Conservation (phyloP, 2,797 vertebrate species). For the Scyliorhinus canicula region DNA sequence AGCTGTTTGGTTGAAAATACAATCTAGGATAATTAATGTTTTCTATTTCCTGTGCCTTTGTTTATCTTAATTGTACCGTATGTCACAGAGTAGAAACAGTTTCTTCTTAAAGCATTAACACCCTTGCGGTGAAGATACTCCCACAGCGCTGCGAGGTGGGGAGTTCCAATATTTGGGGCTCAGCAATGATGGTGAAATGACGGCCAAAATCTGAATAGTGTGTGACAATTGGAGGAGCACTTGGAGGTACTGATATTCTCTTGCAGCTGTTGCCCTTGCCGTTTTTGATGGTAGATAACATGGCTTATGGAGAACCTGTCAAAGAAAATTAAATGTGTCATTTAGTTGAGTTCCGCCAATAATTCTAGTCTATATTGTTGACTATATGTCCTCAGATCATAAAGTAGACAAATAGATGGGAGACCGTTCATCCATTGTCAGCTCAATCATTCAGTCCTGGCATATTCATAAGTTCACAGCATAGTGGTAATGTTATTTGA, state of each 20-base stretch:
- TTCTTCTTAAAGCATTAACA: neutral
- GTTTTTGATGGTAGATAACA: neutral
- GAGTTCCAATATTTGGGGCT: neutral
- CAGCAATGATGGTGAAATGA: neutral
- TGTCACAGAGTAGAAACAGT: neutral
- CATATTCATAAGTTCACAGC: neutral
- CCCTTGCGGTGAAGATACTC: neutral
- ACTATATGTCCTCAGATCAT: neutral
- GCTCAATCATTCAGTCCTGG: neutral
- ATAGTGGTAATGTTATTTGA: too few species aligned
- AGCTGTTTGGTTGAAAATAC: neutral
- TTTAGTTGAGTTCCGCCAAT: neutral
- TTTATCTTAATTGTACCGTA: neutral
- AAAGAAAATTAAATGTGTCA: neutral
- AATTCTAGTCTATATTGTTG: neutral
- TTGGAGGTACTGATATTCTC: neutral
- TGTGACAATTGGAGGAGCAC: neutral
- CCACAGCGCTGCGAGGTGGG: neutral
- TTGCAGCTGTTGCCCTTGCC: neutral
- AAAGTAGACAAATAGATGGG: neutral
- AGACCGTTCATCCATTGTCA: neutral
- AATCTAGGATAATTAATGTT: neutral
- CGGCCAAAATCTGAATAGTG: neutral
- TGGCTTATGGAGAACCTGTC: neutral
- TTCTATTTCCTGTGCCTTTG: neutral